Evolutionary conservation across 1,140 invertebrate genomes (phyloP), one percentile per base, ranked within the genome.

Genomic region (Theocolax elegans): DNA sequence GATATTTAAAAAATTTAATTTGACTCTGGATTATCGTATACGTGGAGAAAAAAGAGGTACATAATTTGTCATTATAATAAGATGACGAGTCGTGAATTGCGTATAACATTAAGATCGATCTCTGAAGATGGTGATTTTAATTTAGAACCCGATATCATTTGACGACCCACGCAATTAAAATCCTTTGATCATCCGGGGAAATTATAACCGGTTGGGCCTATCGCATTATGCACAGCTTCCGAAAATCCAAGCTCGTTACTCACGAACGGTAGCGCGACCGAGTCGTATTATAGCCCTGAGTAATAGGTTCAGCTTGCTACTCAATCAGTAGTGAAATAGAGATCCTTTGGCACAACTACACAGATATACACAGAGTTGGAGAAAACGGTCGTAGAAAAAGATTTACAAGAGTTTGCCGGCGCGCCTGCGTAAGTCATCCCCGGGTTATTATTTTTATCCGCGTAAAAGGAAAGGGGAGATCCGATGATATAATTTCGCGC

Each of bases 401-500:
- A 72, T 70, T 72, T 70, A 75, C 72, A 54, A 46, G 42, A 46
- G 6, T 46, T 3, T n/a, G 6, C 4, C 42, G 42, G 12, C n/a
- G 3, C 2, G 1, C 15, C 1, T 27, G 15, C 35, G 35, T 25
- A 25, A 19, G 19, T 8, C n/a, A n/a, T n/a, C n/a, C n/a, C n/a
- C n/a, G n/a, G n/a, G n/a, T n/a, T n/a, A n/a, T n/a, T n/a, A n/a
- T n/a, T n/a, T n/a, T n/a, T n/a, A n/a, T n/a, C n/a, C n/a, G n/a
- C n/a, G n/a, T n/a, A n/a, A 46, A 60, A 54, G 63, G 49, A 49
- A 1, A 31, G 25, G n/a, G 13, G 8, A n/a, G 21, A 12, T 1
- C 13, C 21, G 19, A 25, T 2, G 71, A 70, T 75, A 73, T 72
- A 73, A 75, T 73, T 76, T 44, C n/a, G 51, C 6, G 25, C 54